Evolutionary conservation across 2,888 invertebrate genomes (phyloP).

Genomic region (Pandemis cinnamomeana): DNA sequence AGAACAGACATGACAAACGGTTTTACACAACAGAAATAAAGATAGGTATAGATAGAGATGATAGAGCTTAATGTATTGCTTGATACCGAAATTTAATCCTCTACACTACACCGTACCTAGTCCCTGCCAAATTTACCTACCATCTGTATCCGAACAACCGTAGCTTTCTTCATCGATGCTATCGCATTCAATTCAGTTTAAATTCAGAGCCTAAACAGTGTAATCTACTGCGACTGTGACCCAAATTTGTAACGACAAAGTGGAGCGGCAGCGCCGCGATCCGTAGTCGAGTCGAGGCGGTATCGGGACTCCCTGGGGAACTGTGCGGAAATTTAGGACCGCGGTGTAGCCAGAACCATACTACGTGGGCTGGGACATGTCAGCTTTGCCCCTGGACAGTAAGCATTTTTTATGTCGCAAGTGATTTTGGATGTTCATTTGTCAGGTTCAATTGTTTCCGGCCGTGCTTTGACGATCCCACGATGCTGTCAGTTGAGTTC

Average conservation of each 20-base stretch:
- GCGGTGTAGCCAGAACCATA: constrained; percentile 56
- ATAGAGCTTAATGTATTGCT: too few relatives aligned
- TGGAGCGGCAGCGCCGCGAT: constrained; percentile 50
- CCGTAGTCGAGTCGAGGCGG: constrained; percentile 54
- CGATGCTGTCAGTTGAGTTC: neutral
- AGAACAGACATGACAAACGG: too few relatives aligned
- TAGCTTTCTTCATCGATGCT: neutral
- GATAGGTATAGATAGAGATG: too few relatives aligned
- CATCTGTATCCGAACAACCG: neutral
- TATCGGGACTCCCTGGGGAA: constrained; percentile 69
- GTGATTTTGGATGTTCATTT: constrained; percentile 19
- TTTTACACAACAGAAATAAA: too few relatives aligned
- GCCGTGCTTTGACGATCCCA: neutral
- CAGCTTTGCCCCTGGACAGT: constrained; percentile 28
- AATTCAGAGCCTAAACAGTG: constrained; percentile 26
- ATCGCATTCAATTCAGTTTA: constrained; percentile 5
- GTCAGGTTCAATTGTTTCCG: constrained; percentile 11
- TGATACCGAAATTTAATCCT: too few relatives aligned
- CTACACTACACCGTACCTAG: neutral
- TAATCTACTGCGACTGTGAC: constrained; percentile 58
- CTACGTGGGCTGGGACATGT: constrained; percentile 31
- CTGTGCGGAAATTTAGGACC: constrained; percentile 61
- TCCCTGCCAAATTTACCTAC: neutral
- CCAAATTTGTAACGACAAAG: constrained; percentile 69
- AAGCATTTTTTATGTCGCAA: constrained; percentile 10